Conservation (phyloP, 2,113 vertebrate species). For the Sinosuthora webbiana region DNA sequence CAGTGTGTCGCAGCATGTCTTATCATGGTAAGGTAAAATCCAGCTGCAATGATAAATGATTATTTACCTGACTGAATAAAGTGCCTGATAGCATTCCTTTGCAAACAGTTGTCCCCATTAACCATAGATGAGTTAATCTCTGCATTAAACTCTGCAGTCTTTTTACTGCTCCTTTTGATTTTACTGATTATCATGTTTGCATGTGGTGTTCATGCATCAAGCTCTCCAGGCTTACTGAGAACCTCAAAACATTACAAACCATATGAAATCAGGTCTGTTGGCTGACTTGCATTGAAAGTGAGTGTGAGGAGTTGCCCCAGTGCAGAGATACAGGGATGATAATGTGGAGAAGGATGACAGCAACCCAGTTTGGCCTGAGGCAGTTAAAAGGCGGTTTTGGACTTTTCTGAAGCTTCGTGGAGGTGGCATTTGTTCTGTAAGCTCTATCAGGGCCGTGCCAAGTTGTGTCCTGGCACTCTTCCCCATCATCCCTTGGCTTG, state of each 20-base stretch:
- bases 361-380: not conserved
- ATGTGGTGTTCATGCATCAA: not conserved
- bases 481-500: accelerated
- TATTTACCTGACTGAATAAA: not conserved
- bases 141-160: not conserved
- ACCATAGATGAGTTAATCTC: not conserved
- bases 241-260: not conserved
- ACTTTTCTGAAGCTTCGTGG: not conserved
- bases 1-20: not conserved
- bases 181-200: not conserved
- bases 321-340: not conserved
- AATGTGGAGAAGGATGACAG: not conserved
- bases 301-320: not conserved
- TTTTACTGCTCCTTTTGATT: not conserved
- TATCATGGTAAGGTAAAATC: not conserved
- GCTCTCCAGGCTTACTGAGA: not conserved
- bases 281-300: not conserved
- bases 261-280: not conserved
- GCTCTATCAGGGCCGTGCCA: not conserved
- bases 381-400: not conserved
- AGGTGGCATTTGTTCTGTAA: not conserved
- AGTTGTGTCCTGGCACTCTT: not conserved
- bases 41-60: not conserved
- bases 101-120: not conserved
- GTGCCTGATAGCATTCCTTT: not conserved